Evolutionary conservation across 1,140 invertebrate species (phyloP).

Genomic region (Bombus sylvicola): DNA sequence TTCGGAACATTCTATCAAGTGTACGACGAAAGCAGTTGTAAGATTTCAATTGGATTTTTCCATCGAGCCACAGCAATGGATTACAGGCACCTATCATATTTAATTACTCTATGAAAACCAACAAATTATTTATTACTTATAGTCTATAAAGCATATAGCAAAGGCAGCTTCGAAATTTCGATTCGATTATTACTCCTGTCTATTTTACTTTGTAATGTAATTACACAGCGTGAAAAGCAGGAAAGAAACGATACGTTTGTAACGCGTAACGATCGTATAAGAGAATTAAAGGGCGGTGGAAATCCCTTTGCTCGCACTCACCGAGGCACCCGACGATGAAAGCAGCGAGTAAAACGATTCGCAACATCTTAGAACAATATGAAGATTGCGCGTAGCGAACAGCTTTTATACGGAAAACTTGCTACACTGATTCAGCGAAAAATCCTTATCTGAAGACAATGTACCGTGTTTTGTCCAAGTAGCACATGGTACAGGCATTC

Average conservation of each 20-base stretch:
- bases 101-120: background rate
- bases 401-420: constrained; percentile 55
- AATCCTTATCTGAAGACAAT: constrained; percentile 54
- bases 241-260: background rate
- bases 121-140: background rate
- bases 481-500: constrained; percentile 10
- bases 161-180: background rate
- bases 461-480: constrained; percentile 18
- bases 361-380: constrained; percentile 42
- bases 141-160: no score
- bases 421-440: constrained; percentile 46
- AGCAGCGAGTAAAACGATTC: background rate
- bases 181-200: background rate
- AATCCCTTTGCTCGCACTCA: constrained; percentile 20
- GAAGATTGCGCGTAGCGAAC: background rate
- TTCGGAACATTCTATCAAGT: no score
- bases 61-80: no score
- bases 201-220: background rate
- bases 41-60: background rate
- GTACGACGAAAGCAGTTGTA: background rate
- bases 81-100: no score
- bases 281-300: background rate
- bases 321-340: constrained; percentile 23
- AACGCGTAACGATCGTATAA: background rate
- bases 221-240: background rate